phyloP scores from a whole-genome alignment of 2,113 vertebrate species.

The Calyptomena viridis region DNA sequence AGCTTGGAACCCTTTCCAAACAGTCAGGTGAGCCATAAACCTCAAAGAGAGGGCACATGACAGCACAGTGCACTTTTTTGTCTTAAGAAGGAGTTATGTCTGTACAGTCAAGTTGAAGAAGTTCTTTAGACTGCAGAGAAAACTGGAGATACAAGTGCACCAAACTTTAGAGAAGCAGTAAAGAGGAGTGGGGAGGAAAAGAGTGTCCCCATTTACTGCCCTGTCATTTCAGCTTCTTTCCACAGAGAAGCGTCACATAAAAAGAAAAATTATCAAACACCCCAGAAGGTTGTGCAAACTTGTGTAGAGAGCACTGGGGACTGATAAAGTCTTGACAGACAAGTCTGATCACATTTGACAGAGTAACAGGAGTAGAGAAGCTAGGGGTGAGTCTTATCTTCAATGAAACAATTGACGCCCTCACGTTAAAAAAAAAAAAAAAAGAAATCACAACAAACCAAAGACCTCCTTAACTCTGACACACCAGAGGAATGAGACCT shows the following conservation, averaged over 20 bases:
- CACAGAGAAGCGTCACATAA: not conserved
- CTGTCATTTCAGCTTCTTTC: not conserved
- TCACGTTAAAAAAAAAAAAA: not conserved
- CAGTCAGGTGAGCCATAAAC: not conserved
- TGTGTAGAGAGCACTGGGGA: not conserved
- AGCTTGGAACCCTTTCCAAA: not conserved
- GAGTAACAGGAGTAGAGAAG: not conserved
- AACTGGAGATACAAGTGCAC: not conserved
- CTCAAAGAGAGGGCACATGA: not conserved
- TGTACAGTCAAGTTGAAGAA: not conserved
- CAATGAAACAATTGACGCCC: not conserved
- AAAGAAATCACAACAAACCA: not conserved
- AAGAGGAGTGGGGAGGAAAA: not conserved
- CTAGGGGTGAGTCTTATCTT: not conserved
- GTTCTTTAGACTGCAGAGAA: not conserved
- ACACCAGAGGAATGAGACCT: not conserved
- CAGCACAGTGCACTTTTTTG: not conserved
- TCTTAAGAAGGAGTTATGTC: not conserved
- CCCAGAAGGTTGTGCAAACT: constrained; percentile 29
- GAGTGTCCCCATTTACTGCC: not conserved
- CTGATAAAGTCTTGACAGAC: constrained; percentile 49
- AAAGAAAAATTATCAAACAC: constrained; percentile 1
- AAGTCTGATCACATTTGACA: constrained; percentile 25
- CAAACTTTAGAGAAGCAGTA: not conserved
- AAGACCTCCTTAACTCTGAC: not conserved